Percentiles rank a stretch among this genome's conserved stretches.
Evolutionary conservation across 2,113 vertebrate genomes (phyloP).

Genomic region (Phalacrocorax pelagicus): DNA sequence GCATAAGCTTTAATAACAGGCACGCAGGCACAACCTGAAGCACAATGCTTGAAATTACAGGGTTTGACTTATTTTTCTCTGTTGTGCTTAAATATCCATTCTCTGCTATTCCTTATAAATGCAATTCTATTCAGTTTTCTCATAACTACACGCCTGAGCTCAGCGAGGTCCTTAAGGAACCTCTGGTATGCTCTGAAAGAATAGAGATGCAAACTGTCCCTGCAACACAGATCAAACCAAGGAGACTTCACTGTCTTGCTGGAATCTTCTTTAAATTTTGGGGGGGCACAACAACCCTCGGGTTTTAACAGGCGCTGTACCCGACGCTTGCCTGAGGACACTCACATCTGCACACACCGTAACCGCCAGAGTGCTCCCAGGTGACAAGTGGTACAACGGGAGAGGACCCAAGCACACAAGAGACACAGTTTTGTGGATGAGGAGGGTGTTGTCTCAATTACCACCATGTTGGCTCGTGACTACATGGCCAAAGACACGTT

Average conservation of each 20-base stretch:
- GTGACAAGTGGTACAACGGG: accelerated
- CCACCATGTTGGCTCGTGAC: not conserved
- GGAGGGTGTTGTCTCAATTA: not conserved
- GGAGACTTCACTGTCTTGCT: not conserved
- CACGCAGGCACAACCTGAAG: not conserved
- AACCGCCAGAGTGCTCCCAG: not conserved
- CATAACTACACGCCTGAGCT: not conserved
- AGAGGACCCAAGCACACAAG: not conserved
- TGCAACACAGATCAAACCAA: not conserved
- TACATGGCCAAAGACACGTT: accelerated
- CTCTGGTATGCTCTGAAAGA: not conserved
- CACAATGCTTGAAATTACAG: not conserved
- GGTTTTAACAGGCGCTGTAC: not conserved
- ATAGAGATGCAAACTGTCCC: not conserved
- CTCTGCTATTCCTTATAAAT: not conserved
- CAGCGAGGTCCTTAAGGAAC: not conserved
- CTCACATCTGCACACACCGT: accelerated
- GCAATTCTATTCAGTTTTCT: accelerated
- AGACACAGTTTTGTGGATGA: not conserved
- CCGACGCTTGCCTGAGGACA: not conserved
- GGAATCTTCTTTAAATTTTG: not conserved
- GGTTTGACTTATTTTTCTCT: not conserved
- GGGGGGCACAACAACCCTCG: too few species aligned
- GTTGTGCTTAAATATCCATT: not conserved
- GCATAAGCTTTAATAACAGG: not conserved